Evolutionary conservation across 37 sponge, comb jelly and placozoan genomes (phyloP).

Genomic region (Bolinopsis microptera): DNA sequence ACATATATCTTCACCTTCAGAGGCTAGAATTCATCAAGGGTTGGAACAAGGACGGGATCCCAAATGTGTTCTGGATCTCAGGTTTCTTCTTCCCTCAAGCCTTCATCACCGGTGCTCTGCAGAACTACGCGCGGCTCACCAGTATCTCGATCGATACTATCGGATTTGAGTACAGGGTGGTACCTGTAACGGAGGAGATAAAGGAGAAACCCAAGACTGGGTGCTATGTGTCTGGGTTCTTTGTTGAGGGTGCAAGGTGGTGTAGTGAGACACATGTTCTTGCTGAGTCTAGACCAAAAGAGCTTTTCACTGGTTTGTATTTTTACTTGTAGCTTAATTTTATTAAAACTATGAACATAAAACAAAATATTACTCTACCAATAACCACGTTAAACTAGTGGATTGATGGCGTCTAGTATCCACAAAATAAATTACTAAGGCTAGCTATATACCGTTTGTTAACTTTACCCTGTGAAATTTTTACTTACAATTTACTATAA

Average conservation of each 20-base stretch:
- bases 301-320: constrained; percentile 79
- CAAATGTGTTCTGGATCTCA: constrained; percentile 87
- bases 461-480: no score
- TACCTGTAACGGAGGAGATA: constrained; percentile 65
- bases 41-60: constrained; percentile 37
- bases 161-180: constrained; percentile 84
- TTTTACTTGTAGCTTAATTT: no score
- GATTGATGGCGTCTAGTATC: no score
- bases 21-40: constrained; percentile 35
- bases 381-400: no score
- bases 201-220: constrained; percentile 85
- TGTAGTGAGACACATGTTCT: constrained; percentile 72
- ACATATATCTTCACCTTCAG: constrained; percentile 20
- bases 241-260: constrained; percentile 92
- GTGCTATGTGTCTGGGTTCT: constrained; percentile 92
- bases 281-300: constrained; percentile 91
- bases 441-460: no score
- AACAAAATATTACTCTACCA: no score
- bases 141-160: constrained; percentile 94
- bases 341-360: no score
- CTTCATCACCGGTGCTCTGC: constrained; percentile 96
- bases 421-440: no score
- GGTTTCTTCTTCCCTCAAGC: constrained; percentile 99
- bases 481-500: no score
- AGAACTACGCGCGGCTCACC: constrained; percentile 91